Percentiles rank a stretch among this genome's conserved stretches.
Evolutionary conservation across 2,888 invertebrate genomes (phyloP).

Genomic region (Empis livida): DNA sequence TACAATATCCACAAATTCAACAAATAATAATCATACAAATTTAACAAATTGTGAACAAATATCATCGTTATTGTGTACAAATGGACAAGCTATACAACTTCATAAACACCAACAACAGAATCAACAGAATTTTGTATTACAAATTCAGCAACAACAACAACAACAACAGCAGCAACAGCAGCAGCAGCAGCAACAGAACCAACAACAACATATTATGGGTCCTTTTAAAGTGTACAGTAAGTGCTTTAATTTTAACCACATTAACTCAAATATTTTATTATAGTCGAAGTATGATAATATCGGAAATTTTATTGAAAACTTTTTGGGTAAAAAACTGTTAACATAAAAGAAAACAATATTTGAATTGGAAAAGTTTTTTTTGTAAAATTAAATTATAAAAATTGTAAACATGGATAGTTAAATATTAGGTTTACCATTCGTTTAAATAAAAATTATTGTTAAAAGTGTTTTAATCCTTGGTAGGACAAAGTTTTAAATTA

Average conservation of each 20-base stretch:
- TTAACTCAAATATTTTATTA: too few relatives aligned
- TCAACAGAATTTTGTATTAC: conserved; percentile 17
- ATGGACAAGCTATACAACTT: conserved; percentile 17
- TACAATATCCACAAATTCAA: conserved; percentile 6
- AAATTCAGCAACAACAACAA: conserved; percentile 21
- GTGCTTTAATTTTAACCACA: conserved; percentile 15
- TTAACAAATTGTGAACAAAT: conserved; percentile 11
- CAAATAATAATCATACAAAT: conserved; percentile 8
- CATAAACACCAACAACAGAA: conserved; percentile 8
- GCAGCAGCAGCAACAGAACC: conserved; percentile 14
- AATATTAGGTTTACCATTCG: too few relatives aligned
- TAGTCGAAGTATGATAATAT: too few relatives aligned
- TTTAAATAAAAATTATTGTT: too few relatives aligned
- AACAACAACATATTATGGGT: conserved; percentile 22
- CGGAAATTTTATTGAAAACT: too few relatives aligned
- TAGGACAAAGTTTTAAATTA: too few relatives aligned
- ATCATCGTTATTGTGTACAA: conserved; percentile 12
- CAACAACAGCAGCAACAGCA: conserved; percentile 17
- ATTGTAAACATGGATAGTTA: too few relatives aligned
- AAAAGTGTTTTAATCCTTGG: too few relatives aligned
- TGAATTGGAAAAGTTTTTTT: too few relatives aligned
- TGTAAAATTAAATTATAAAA: too few relatives aligned
- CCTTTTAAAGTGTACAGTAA: conserved; percentile 38
- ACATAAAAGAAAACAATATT: too few relatives aligned
- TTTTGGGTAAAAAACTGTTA: too few relatives aligned